Base-by-base conservation (phyloP, 1,140 invertebrate genomes). In the Drosophila navojoa region DNA sequence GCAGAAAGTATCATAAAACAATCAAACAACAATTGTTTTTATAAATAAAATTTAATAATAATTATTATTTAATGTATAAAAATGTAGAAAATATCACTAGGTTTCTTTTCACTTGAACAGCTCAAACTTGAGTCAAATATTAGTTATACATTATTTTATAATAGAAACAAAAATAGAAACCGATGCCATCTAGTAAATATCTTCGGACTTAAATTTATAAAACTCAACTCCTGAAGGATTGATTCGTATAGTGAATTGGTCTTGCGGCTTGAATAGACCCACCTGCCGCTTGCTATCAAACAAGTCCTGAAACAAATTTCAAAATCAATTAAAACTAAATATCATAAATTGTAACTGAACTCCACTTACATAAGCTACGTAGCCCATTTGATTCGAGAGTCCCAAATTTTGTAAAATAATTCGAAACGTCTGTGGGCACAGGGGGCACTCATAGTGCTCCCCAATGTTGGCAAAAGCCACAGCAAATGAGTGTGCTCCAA, bases 161-260 rank as follows among this genome's bases (percentile, higher is more conserved):
- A 22, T 22, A 1, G 0, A 19, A 22, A 22, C 3, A 29, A 53
- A 11, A 53, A 4, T 7, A 32, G 9, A 29, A 15, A 52, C 16
- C 7, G 4, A 1, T 4, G 9, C 5, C 13, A 9, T 11, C 7
- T 27, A 85, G 53, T 63, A 80, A 1, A 67, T n/a, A n/a, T 52
- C 44, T 0, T 15, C 5, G 7, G 76, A 42, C 6, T 25, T 72
- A 22, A 86, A 86, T 22, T 78, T 86, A 42, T 70, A 86, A 47
- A 86, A 81, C 0, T 47, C 69, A 5, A 86, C 81, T 16, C 81
- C 81, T 32, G 47, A 52, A 0, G 81, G 77, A 59, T 81, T 86
- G 5, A 86, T 58, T 7, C 57, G 61, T 11, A 75, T 70, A 6
- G 7, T 49, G 27, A 86, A 86, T 19, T 9, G 40, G 38, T 86